A percentile compares a stretch with the other conserved stretches of the same genome.
phyloP scores from a whole-genome alignment of 1,140 invertebrate genomes.

The Glossosoma conforme region DNA sequence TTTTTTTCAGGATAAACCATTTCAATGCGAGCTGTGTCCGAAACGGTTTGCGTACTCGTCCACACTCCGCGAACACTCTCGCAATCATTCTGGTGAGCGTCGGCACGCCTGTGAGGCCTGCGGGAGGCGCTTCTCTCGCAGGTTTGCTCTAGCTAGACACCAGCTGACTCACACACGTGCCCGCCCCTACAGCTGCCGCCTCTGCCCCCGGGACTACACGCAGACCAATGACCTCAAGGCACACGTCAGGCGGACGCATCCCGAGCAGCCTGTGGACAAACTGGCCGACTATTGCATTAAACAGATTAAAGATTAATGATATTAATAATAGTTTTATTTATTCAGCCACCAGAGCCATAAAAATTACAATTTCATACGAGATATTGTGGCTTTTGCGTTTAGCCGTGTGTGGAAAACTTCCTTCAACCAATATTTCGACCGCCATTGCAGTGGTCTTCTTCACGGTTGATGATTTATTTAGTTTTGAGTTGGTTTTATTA shows the following conservation, averaged over 20 bases:
- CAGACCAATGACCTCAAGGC: constrained; percentile 25
- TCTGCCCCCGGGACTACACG: constrained; percentile 17
- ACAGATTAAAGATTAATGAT: neutral
- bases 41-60: constrained; percentile 19
- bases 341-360: too few species aligned
- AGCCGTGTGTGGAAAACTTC: too few species aligned
- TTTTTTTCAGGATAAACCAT: constrained; percentile 21
- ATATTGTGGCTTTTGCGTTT: too few species aligned
- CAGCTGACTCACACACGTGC: constrained; percentile 20
- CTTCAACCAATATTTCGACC: too few species aligned
- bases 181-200: constrained; percentile 13
- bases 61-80: constrained; percentile 17
- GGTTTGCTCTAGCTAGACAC: constrained; percentile 16
- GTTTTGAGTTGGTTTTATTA: too few species aligned
- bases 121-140: constrained; percentile 6
- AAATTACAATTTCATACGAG: too few species aligned
- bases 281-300: constrained; percentile 16
- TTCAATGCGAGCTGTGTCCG: constrained; percentile 24
- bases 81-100: constrained; percentile 35
- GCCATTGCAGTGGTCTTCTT: too few species aligned
- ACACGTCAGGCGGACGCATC: constrained; percentile 18
- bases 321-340: too few species aligned
- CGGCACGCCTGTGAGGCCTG: constrained; percentile 13
- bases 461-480: too few species aligned
- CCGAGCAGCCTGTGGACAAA: constrained; percentile 7